A percentile compares a stretch with the other conserved stretches of the same genome.
These are phyloP conservation scores for Eira barbara DNA, from an alignment of 2,113 vertebrate species.

Conservation along the genomic window DNA sequence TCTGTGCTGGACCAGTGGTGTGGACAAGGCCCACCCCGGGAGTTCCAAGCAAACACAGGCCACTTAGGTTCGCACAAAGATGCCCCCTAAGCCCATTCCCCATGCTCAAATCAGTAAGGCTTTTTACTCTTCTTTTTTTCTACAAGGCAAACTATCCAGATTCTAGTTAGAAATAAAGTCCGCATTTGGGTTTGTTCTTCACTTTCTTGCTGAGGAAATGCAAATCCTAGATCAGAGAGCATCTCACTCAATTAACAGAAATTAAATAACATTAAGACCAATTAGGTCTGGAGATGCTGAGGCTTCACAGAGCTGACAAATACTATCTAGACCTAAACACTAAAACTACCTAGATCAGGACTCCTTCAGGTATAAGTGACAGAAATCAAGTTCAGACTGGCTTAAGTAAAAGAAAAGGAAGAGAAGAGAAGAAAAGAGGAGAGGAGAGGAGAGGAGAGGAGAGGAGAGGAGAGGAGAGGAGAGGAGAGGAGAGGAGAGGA, in stretches of 20 bases:
- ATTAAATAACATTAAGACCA: neutral
- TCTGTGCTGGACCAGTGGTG: neutral
- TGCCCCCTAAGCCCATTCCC: neutral
- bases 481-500: fast-evolving
- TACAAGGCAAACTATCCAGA: neutral
- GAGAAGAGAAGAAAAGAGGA: too few species aligned
- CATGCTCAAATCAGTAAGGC: fast-evolving
- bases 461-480: fast-evolving
- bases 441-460: fast-evolving
- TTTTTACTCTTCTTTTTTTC: fast-evolving
- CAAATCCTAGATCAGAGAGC: neutral
- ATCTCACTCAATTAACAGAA: neutral
- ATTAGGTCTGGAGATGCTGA: neutral
- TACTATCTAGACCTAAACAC: neutral
- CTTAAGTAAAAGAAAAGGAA: neutral
- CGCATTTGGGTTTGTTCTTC: neutral
- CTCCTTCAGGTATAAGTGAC: neutral
- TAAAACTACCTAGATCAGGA: neutral
- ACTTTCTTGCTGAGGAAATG: neutral
- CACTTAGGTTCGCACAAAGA: fast-evolving
- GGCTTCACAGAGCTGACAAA: neutral
- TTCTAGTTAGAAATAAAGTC: neutral
- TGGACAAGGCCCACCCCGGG: fast-evolving
- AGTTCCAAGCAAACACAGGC: neutral
- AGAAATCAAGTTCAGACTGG: neutral